These are phyloP conservation scores for Nannospalax galili DNA, from an alignment of 2,113 vertebrate species.

Conservation along the genomic window DNA sequence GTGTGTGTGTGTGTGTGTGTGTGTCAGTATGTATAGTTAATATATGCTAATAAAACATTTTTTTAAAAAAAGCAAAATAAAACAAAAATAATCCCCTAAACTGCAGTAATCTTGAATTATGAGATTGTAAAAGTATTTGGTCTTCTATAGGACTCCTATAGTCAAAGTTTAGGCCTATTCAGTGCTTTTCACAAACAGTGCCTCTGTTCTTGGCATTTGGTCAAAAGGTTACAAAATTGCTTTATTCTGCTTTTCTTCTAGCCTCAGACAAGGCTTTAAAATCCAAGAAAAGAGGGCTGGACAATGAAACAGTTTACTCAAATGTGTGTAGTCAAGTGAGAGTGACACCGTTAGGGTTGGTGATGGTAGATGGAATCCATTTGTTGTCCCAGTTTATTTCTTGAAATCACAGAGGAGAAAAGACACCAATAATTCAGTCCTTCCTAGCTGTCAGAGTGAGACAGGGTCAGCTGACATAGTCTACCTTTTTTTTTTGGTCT, in stretches of 20 bases:
- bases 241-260: constrained; percentile 66
- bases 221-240: constrained; percentile 49
- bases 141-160: constrained; percentile 36
- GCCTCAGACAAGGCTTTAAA: constrained; percentile 33
- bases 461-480: not conserved
- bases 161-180: not conserved
- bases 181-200: constrained; percentile 6
- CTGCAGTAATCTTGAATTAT: not conserved
- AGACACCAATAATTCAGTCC: not conserved
- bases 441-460: not conserved
- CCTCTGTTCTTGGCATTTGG: constrained; percentile 56
- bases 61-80: not conserved
- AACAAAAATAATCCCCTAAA: not conserved
- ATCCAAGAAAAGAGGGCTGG: constrained; percentile 31
- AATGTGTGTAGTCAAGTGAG: constrained; percentile 21
- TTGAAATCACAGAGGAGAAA: constrained; percentile 17
- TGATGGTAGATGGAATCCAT: not conserved
- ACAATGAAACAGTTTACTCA: not conserved
- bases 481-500: constrained; percentile 12
- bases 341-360: not conserved
- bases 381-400: constrained; percentile 5
- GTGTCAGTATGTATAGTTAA: not conserved
- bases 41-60: not conserved
- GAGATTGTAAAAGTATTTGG: not conserved
- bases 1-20: no score